A percentile compares a stretch with the other conserved stretches of the same genome.
These are phyloP conservation scores for Synanthedon vespiformis DNA, from an alignment of 2,888 invertebrate genomes.

Conservation along the genomic window DNA sequence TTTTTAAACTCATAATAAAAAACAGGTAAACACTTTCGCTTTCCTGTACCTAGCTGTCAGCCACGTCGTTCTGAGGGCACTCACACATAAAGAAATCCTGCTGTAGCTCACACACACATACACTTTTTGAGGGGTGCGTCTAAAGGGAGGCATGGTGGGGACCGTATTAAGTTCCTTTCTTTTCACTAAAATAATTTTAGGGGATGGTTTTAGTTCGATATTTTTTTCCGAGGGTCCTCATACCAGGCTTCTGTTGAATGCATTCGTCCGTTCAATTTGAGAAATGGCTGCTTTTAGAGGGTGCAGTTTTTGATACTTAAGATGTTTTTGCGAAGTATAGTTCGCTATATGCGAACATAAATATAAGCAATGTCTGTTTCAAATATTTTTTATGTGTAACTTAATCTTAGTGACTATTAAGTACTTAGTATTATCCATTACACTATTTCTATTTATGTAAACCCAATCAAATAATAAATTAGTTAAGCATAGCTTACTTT, in stretches of 20 bases:
- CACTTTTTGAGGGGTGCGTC: constrained; percentile 46
- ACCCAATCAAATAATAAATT: too few species aligned
- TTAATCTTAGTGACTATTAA: background rate
- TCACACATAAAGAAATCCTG: constrained; percentile 30
- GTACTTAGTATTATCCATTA: background rate
- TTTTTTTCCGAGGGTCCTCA: constrained; percentile 55
- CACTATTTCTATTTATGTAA: background rate
- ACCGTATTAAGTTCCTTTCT: constrained; percentile 71
- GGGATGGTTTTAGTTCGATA: constrained; percentile 68
- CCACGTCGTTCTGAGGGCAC: constrained; percentile 50
- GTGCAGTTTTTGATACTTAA: constrained; percentile 27
- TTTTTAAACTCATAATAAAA: background rate
- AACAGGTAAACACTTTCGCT: constrained; percentile 20
- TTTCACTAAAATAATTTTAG: constrained; percentile 71
- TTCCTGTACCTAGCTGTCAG: constrained; percentile 41
- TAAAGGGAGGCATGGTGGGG: constrained; percentile 53
- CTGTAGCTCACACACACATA: constrained; percentile 22
- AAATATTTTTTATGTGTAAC: constrained; percentile 1
- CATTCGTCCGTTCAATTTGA: constrained; percentile 46
- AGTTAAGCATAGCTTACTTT: too few species aligned
- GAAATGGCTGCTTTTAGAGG: constrained; percentile 46
- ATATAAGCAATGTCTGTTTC: constrained; percentile 12
- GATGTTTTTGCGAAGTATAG: constrained; percentile 25
- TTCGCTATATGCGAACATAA: constrained; percentile 13
- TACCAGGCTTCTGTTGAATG: constrained; percentile 45